A percentile compares a stretch with the other conserved stretches of the same genome.
phyloP scores from a whole-genome alignment of 1,140 invertebrate genomes.

The Ganaspis sp. region DNA sequence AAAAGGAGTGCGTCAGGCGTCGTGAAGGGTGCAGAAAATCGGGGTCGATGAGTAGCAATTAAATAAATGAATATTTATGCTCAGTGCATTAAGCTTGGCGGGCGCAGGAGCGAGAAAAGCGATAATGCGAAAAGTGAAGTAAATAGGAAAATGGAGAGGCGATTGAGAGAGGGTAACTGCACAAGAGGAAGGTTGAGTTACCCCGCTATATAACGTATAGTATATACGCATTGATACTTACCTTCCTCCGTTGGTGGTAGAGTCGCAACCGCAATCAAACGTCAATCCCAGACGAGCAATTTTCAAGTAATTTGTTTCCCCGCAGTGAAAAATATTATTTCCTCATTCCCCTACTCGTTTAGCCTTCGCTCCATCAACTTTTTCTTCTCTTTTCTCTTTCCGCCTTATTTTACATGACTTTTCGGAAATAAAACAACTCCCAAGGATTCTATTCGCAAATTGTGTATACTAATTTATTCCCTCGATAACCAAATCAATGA shows the following conservation, averaged over 20 bases:
- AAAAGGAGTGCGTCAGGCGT: slow-evolving; percentile 30
- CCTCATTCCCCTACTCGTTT: slow-evolving; percentile 40
- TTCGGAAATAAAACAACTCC: slow-evolving; percentile 49
- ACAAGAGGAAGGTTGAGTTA: slow-evolving; percentile 48
- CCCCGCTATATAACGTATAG: slow-evolving; percentile 35
- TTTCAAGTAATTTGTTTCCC: slow-evolving; percentile 65
- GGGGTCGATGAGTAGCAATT: slow-evolving; percentile 59
- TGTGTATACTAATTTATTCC: slow-evolving; percentile 50
- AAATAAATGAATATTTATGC: slow-evolving; percentile 62
- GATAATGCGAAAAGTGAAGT: slow-evolving; percentile 58
- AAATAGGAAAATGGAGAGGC: slow-evolving; percentile 38
- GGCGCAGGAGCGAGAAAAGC: slow-evolving; percentile 52
- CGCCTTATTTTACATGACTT: slow-evolving; percentile 41
- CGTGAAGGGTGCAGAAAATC: slow-evolving; percentile 38
- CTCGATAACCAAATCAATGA: slow-evolving; percentile 34
- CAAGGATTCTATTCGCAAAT: slow-evolving; percentile 48
- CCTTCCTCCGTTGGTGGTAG: slow-evolving; percentile 27
- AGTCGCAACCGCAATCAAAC: slow-evolving; percentile 59
- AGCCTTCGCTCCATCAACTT: neutral
- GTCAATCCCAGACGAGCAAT: slow-evolving; percentile 69
- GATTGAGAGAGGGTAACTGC: slow-evolving; percentile 42
- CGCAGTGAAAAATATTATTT: slow-evolving; percentile 51
- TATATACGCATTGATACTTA: slow-evolving; percentile 44
- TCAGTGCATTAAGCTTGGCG: slow-evolving; percentile 58
- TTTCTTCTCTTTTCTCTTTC: slow-evolving; percentile 31